These are phyloP conservation scores for Terrapene triunguis DNA, from an alignment of 2,113 vertebrate species.

Conservation along the genomic window DNA sequence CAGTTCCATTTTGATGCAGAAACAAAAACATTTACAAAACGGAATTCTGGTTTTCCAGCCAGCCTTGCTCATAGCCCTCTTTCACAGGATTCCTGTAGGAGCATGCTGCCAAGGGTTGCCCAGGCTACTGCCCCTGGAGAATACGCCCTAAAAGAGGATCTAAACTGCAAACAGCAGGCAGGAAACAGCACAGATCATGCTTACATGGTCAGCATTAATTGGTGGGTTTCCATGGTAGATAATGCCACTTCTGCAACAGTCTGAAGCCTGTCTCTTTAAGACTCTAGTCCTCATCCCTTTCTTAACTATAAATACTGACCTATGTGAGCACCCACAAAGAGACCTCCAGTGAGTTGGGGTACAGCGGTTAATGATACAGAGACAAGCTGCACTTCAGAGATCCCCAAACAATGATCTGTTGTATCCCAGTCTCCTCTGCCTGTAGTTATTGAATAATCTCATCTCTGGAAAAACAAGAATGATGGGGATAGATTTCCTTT, in stretches of 20 bases:
- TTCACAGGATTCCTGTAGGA: neutral
- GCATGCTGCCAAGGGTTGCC: neutral
- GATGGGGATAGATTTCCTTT: neutral
- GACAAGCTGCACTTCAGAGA: neutral
- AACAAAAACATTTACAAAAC: no score
- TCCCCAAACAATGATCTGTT: neutral
- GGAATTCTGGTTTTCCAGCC: no score
- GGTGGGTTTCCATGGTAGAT: fast-evolving
- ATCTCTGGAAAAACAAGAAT: neutral
- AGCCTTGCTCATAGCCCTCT: neutral
- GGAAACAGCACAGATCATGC: neutral
- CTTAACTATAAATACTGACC: neutral
- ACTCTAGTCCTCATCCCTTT: neutral
- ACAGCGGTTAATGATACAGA: neutral
- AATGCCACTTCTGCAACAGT: neutral
- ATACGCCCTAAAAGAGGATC: neutral
- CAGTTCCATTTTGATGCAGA: no score
- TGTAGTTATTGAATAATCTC: neutral
- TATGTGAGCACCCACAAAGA: neutral
- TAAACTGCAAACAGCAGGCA: neutral
- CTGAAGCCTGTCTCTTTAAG: neutral
- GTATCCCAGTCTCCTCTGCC: neutral
- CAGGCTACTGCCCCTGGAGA: neutral
- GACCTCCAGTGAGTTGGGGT: fast-evolving
- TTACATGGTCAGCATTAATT: neutral